Conservation (phyloP, 1,140 invertebrate species). For the Cardiocondyla obscurior region DNA sequence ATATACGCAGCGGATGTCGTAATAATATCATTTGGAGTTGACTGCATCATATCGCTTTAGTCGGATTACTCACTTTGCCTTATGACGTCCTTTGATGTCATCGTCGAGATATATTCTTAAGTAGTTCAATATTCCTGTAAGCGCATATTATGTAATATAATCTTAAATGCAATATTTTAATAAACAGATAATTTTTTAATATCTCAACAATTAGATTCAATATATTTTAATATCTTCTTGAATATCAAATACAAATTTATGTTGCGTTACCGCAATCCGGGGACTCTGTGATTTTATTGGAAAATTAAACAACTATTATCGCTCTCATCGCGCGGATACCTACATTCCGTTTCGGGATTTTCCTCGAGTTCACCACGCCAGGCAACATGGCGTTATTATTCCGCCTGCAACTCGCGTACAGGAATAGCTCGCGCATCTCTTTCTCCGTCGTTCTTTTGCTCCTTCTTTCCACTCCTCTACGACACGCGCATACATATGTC, state of each 20-base stretch:
- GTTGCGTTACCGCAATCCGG: too few species aligned
- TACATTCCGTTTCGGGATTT: not conserved
- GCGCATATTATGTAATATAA: too few species aligned
- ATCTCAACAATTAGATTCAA: too few species aligned
- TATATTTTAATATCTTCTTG: too few species aligned
- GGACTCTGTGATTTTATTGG: too few species aligned
- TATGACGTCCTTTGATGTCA: not conserved
- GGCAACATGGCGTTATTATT: slow-evolving; percentile 69
- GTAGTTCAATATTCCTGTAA: too few species aligned
- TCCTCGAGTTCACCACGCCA: slow-evolving; percentile 33
- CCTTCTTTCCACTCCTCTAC: not conserved
- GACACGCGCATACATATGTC: not conserved
- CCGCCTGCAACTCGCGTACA: slow-evolving; percentile 67
- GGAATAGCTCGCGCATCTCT: slow-evolving; percentile 64
- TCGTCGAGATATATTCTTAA: not conserved
- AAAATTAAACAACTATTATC: too few species aligned
- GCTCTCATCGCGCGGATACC: slow-evolving; percentile 25
- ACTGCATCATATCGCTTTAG: not conserved
- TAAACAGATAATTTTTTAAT: too few species aligned
- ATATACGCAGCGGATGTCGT: not conserved
- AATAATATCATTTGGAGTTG: slow-evolving; percentile 9
- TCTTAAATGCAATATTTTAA: too few species aligned
- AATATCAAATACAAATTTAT: too few species aligned
- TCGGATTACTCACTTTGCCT: not conserved
- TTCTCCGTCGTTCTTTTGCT: not conserved